Conservation (phyloP, 23 tunicate species). For the Halocynthia aurantium region DNA sequence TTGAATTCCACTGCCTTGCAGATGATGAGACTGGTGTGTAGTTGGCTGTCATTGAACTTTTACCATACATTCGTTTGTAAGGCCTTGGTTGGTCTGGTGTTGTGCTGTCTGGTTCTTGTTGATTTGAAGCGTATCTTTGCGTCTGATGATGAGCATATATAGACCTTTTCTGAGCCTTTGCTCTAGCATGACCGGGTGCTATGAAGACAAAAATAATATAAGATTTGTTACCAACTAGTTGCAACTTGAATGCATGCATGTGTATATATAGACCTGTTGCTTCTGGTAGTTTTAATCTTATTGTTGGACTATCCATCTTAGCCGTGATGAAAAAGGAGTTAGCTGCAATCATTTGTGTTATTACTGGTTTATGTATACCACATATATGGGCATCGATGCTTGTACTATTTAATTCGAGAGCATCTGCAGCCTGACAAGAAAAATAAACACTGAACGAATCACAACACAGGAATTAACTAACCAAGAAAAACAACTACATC, state of each 20-base stretch:
- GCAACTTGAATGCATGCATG: not conserved
- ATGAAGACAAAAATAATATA: too few relatives aligned
- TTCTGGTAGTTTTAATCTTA: slow-evolving; percentile 75
- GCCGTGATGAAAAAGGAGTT: slow-evolving; percentile 82
- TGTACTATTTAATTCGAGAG: slow-evolving; percentile 40
- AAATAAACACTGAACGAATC: not conserved
- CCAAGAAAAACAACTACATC: not conserved
- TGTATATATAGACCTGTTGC: slow-evolving; percentile 12
- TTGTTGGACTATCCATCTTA: slow-evolving; percentile 79
- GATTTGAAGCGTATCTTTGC: slow-evolving; percentile 9
- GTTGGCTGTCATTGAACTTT: slow-evolving; percentile 1
- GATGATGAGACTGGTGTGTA: not conserved
- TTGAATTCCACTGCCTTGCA: not conserved
- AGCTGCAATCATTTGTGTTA: slow-evolving; percentile 89
- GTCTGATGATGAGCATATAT: slow-evolving; percentile 8
- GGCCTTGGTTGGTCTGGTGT: slow-evolving; percentile 35
- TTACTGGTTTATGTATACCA: slow-evolving; percentile 53
- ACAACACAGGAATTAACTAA: not conserved
- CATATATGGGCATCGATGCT: slow-evolving; percentile 91
- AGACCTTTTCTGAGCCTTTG: slow-evolving; percentile 3
- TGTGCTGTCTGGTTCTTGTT: slow-evolving; percentile 34
- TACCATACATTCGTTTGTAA: slow-evolving; percentile 4
- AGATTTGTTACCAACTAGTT: too few relatives aligned
- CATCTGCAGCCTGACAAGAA: slow-evolving; percentile 70
- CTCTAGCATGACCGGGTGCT: too few relatives aligned